phyloP scores from a whole-genome alignment of 2,113 vertebrate genomes.

The Hyla sarda region DNA sequence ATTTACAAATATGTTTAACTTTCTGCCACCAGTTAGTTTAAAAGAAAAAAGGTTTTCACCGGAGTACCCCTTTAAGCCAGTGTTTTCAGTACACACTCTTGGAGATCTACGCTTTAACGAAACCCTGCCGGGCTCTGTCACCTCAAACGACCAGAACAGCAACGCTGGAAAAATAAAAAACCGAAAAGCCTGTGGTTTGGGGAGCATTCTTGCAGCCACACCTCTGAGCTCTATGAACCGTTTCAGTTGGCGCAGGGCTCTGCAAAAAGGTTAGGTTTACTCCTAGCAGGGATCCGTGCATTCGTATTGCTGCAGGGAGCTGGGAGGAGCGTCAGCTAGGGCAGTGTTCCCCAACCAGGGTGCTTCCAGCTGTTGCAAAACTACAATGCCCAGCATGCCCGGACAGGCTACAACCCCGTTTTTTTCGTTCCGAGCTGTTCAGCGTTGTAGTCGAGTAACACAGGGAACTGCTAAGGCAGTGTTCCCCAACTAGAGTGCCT shows the following conservation, averaged over 20 bases:
- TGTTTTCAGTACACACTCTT: constrained; percentile 10
- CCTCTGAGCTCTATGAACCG: constrained; percentile 12
- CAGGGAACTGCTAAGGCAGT: no score
- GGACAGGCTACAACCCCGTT: no score
- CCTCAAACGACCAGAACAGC: constrained; percentile 54
- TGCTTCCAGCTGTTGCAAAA: no score
- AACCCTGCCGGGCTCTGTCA: constrained; percentile 49
- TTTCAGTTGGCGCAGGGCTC: constrained; percentile 1
- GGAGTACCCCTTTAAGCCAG: no score
- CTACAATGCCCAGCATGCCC: no score
- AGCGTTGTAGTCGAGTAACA: no score
- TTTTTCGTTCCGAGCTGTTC: no score
- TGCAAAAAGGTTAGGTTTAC: not conserved
- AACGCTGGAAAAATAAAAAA: constrained; percentile 29
- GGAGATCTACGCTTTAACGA: not conserved
- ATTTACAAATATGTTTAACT: no score
- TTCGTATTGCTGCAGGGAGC: constrained; percentile 34
- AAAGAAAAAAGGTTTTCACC: no score
- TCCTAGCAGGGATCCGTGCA: constrained; percentile 27
- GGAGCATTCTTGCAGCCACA: constrained; percentile 33
- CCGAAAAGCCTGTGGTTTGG: constrained; percentile 35
- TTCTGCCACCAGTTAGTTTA: no score
- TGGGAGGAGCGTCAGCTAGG: not conserved
- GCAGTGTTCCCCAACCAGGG: no score
- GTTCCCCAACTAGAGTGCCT: no score